Conservation (phyloP, 2,113 vertebrate species). For the Eudorcas thomsonii region DNA sequence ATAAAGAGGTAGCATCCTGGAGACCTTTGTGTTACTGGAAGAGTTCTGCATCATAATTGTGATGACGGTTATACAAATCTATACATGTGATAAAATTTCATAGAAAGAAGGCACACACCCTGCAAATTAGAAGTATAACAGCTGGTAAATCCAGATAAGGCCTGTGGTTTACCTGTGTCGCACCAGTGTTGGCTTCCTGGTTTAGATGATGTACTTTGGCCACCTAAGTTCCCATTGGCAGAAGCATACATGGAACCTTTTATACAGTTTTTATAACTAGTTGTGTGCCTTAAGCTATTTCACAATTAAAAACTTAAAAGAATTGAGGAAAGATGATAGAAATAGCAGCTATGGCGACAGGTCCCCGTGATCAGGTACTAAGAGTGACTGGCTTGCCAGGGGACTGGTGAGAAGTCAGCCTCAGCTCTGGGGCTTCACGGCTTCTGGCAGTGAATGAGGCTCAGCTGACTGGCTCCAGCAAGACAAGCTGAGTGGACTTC, state of each 20-base stretch:
- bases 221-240: neutral
- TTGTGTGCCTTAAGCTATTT: neutral
- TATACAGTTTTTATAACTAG: neutral
- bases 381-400: neutral
- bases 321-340: neutral
- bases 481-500: neutral
- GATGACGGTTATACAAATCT: neutral
- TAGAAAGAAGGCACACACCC: neutral
- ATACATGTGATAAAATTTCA: neutral
- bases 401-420: neutral
- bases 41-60: neutral
- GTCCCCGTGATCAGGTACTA: neutral
- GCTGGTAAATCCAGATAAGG: neutral
- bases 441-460: neutral
- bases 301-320: neutral
- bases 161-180: neutral
- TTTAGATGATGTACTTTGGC: neutral
- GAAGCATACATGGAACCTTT: neutral
- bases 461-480: neutral
- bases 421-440: neutral
- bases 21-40: neutral
- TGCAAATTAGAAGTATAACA: neutral
- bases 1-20: neutral
- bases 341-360: neutral
- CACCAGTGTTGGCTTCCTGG: neutral